Evolutionary conservation across 1,140 invertebrate genomes (phyloP).

Genomic region (Bathynomus jamesi): DNA sequence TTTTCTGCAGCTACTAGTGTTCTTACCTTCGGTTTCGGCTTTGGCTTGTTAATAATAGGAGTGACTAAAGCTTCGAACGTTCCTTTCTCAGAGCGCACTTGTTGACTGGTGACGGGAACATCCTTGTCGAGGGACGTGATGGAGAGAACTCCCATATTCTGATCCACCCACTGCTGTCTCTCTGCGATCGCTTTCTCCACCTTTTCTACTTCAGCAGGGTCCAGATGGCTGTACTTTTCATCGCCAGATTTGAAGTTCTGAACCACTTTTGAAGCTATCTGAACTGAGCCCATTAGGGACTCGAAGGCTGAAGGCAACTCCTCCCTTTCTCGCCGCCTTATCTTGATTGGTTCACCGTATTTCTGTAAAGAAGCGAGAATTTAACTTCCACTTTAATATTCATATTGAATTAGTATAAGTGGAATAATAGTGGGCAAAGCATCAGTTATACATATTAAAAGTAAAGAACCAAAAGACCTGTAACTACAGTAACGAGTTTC

Average conservation of each 20-base stretch:
- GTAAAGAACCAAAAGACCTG: no score
- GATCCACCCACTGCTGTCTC: constrained; percentile 62
- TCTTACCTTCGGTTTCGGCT: constrained; percentile 54
- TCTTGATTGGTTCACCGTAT: constrained; percentile 72
- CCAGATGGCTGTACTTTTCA: constrained; percentile 72
- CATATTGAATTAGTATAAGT: no score
- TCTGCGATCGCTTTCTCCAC: constrained; percentile 48
- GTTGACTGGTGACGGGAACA: constrained; percentile 63
- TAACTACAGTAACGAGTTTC: no score
- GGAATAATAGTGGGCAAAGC: no score
- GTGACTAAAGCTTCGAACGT: constrained; percentile 59
- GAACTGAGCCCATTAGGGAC: constrained; percentile 62
- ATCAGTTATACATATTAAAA: no score
- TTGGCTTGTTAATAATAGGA: constrained; percentile 74
- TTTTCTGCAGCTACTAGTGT: neutral
- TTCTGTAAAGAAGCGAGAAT: constrained; percentile 39
- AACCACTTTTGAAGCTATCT: constrained; percentile 64
- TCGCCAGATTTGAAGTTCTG: constrained; percentile 61
- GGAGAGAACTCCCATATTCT: constrained; percentile 54
- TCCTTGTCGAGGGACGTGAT: constrained; percentile 50
- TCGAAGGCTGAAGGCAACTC: constrained; percentile 65
- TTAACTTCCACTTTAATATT: constrained; percentile 10
- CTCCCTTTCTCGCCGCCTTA: constrained; percentile 67
- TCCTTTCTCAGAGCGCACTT: constrained; percentile 53
- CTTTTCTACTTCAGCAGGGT: constrained; percentile 69